These are phyloP conservation scores for Ypsolopha sequella DNA, from an alignment of 2,888 invertebrate species.

Conservation along the genomic window DNA sequence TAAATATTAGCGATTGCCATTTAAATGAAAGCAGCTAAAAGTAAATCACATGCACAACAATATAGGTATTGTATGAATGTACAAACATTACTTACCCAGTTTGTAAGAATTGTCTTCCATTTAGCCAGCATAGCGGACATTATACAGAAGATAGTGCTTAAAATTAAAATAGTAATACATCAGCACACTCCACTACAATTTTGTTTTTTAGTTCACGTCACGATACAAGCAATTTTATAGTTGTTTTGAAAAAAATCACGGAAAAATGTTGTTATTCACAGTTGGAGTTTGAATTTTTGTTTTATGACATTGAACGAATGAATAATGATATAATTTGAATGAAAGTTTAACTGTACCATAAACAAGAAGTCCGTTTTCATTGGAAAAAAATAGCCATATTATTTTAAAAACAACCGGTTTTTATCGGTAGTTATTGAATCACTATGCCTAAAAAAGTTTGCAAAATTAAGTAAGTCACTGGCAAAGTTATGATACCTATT, in stretches of 20 bases:
- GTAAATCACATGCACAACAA: too few species aligned
- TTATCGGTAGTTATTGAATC: not conserved
- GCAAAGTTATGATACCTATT: too few species aligned
- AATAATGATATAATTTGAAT: not conserved
- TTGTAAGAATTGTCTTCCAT: conserved; percentile 54
- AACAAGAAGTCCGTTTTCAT: not conserved
- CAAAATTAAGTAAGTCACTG: too few species aligned
- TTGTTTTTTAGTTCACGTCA: not conserved
- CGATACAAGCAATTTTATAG: conserved; percentile 30
- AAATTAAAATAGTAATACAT: not conserved
- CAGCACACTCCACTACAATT: not conserved
- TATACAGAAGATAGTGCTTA: conserved; percentile 3
- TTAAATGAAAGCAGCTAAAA: too few species aligned
- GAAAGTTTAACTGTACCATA: not conserved
- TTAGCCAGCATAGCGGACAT: conserved; percentile 40
- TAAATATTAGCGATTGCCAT: too few species aligned
- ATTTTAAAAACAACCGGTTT: not conserved
- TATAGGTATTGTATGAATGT: too few species aligned
- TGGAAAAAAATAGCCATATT: too few species aligned
- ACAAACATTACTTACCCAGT: conserved; percentile 41
- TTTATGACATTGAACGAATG: conserved; percentile 11
- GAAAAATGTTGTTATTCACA: conserved; percentile 33
- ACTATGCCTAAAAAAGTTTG: too few species aligned
- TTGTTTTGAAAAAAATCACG: conserved; percentile 15
- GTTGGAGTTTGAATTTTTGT: conserved; percentile 50